Percentiles rank a stretch among this genome's conserved stretches.
Evolutionary conservation across 1,140 invertebrate species (phyloP).

Genomic region (Hylaeus volcanicus): DNA sequence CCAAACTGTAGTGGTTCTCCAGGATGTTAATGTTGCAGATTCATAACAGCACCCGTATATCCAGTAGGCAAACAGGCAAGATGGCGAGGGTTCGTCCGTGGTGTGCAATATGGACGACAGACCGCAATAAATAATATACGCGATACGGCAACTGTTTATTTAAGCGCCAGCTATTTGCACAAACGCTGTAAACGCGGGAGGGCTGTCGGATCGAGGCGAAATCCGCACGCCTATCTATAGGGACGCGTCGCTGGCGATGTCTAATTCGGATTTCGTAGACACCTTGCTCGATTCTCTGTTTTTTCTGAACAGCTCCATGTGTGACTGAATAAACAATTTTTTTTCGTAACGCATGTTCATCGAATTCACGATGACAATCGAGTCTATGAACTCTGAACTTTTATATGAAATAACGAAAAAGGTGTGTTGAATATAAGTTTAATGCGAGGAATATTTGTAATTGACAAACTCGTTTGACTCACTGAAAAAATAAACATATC

Average conservation of each 20-base stretch:
- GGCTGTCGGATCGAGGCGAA: conserved; percentile 10
- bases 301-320: background rate
- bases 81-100: conserved; percentile 42
- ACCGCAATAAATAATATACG: conserved; percentile 69
- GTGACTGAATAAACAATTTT: conserved; percentile 30
- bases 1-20: background rate
- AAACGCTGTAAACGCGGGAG: conserved; percentile 41
- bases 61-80: conserved; percentile 57
- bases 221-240: conserved; percentile 20
- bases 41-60: conserved; percentile 59
- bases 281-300: conserved; percentile 6
- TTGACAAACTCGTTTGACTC: no score
- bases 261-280: conserved; percentile 24
- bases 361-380: conserved; percentile 36
- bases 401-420: no score
- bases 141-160: conserved; percentile 64
- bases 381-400: conserved; percentile 10
- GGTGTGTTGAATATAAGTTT: no score
- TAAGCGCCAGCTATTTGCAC: conserved; percentile 58
- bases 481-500: no score
- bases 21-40: conserved; percentile 61
- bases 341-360: conserved; percentile 28
- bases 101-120: conserved; percentile 41
- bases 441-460: no score
- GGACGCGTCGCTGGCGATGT: background rate